A percentile compares a stretch with the other conserved stretches of the same genome.
Evolutionary conservation across 2,888 invertebrate genomes (phyloP).

Genomic region (Stratiomys singularior): DNA sequence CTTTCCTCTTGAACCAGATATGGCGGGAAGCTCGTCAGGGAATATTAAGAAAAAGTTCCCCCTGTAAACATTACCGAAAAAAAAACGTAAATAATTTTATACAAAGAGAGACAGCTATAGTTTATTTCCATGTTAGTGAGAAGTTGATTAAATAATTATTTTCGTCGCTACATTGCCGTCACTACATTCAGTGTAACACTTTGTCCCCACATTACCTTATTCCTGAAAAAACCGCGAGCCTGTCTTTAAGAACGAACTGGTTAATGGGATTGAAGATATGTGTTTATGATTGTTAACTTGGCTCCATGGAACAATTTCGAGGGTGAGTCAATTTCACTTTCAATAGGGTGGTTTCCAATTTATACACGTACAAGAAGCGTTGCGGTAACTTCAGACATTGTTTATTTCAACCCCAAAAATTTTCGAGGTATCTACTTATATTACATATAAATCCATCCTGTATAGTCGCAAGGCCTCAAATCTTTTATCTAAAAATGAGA

Average conservation of each 20-base stretch:
- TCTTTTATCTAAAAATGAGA: neutral
- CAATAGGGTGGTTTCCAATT: neutral
- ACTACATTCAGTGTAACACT: no score
- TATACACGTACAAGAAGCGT: neutral
- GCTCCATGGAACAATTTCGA: neutral
- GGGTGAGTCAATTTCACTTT: neutral
- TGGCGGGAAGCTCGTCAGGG: no score
- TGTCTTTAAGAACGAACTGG: neutral
- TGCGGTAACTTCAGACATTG: neutral
- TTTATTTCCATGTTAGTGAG: neutral
- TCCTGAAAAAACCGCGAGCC: neutral
- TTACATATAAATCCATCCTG: no score
- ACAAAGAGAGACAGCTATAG: neutral
- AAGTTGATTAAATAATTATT: no score
- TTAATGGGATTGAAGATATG: neutral
- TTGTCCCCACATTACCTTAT: no score
- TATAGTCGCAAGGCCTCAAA: no score
- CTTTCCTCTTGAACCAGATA: no score
- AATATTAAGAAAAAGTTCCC: no score
- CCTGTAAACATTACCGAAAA: no score
- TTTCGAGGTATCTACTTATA: neutral
- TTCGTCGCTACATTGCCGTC: neutral
- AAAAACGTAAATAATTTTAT: no score
- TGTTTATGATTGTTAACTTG: constrained; percentile 4
- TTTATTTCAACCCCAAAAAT: neutral